These are phyloP conservation scores for Nebria ingens DNA, from an alignment of 1,140 invertebrate genomes.

Conservation along the genomic window DNA sequence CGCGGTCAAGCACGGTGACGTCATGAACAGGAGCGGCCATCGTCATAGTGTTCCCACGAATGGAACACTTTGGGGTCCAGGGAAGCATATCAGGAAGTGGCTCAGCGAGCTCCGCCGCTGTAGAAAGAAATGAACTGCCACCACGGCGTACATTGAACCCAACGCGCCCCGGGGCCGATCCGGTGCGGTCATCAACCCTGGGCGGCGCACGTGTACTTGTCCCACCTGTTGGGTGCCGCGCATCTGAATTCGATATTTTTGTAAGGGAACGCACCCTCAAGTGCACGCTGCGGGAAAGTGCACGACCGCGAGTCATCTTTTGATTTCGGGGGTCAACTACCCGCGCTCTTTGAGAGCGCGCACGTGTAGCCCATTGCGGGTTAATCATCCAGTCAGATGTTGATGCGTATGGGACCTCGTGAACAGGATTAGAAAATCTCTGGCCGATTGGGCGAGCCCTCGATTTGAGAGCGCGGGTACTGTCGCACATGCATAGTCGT, in stretches of 20 bases:
- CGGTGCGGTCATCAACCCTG: conserved; percentile 2
- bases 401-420: no score
- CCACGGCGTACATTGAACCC: background rate
- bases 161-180: conserved; percentile 4
- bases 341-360: background rate
- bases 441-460: conserved; percentile 32
- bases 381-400: no score
- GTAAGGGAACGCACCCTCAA: background rate
- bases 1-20: background rate
- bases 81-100: background rate
- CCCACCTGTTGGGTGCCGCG: conserved; percentile 1
- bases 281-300: background rate
- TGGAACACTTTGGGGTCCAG: background rate
- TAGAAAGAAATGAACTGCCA: background rate
- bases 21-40: background rate
- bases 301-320: background rate
- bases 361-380: background rate
- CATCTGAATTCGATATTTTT: background rate
- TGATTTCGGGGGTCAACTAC: conserved; percentile 5
- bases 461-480: conserved; percentile 26
- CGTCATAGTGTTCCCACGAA: background rate
- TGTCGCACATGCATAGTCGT: conserved; percentile 22
- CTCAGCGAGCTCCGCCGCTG: background rate
- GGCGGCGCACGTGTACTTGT: background rate
- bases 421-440: conserved; percentile 16